Evolutionary conservation across 2,797 vertebrate species (phyloP), one percentile per base, ranked within the genome.

Genomic region (Limnodromus scolopaceus): DNA sequence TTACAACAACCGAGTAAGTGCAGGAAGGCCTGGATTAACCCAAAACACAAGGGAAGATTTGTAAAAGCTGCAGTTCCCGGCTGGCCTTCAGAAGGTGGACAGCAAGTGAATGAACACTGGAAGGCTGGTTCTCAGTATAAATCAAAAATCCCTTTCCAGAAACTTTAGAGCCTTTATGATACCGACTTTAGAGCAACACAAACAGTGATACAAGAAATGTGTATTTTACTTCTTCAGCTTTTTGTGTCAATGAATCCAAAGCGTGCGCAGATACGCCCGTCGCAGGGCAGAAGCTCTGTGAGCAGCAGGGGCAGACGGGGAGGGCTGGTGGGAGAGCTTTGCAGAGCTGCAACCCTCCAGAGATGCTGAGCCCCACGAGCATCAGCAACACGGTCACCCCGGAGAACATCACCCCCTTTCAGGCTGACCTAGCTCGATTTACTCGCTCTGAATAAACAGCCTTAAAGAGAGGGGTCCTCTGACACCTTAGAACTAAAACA

Each of bases 91-190:
- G 55, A 92, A 57, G 7, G 43, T 3, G 83, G 55, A 80, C 0
- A 0, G 64, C 20, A 85, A 77, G 20, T 49, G 61, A 92, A 87
- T 65, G 77, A 89, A 55, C 41, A 84, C 49, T 58, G 82, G 66
- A 95, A 91, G 55, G 48, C 32, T 87, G n/a, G 14, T 68, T 89
- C 74, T 71, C 48, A 87, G 55, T 92, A 93, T 75, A 95, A 96
- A 93, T 57, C 7, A 85, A 80, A 96, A 93, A 48, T 36, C 64
- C 68, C 75, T 75, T 91, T 83, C 63, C 49, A 75, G 81, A 80
- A 84, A 74, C 32, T 64, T 54, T 38, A 76, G 43, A 89, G 32
- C 22, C 25, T 82, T 92, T 63, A 87, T 95, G 94, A 89, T 32
- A 89, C 38, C 36, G 55, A 64, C 32, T 82, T 83, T 23, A 45